phyloP scores from a whole-genome alignment of 2,797 vertebrate species.

The Hipposideros larvatus region DNA sequence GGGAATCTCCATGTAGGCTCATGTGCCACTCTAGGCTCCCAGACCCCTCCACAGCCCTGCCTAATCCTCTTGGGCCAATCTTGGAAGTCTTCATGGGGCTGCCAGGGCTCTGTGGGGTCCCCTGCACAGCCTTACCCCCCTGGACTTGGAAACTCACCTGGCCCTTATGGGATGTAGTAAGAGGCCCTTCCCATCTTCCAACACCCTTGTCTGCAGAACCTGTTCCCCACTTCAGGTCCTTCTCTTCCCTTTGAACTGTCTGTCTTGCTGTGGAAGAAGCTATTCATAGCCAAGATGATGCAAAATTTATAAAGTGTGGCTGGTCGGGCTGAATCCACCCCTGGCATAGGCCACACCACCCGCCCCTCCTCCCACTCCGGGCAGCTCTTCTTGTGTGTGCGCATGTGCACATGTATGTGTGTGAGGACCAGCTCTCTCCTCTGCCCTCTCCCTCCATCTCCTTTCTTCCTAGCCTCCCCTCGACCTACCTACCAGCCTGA shows the following conservation, averaged over 20 bases:
- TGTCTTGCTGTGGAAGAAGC: slow-evolving; percentile 75
- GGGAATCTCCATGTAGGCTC: no score
- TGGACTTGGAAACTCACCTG: not conserved
- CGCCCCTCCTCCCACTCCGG: not conserved
- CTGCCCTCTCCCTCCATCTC: not conserved
- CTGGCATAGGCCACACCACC: not conserved
- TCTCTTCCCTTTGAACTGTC: slow-evolving; percentile 81
- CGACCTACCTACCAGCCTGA: not conserved
- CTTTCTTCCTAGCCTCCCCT: not conserved
- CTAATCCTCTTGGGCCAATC: not conserved
- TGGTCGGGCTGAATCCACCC: slow-evolving; percentile 63
- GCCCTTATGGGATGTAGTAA: not conserved
- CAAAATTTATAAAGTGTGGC: slow-evolving; percentile 83
- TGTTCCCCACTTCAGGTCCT: not conserved
- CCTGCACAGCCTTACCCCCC: not conserved
- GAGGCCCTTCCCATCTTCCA: not conserved
- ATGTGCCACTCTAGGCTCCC: not conserved
- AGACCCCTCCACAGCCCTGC: fast-evolving
- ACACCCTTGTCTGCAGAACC: not conserved
- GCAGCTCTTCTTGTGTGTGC: not conserved
- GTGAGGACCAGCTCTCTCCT: not conserved
- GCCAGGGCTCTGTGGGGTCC: not conserved
- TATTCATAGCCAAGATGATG: slow-evolving; percentile 84
- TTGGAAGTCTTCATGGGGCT: not conserved
- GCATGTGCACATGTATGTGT: not conserved